Conservation (phyloP, 2,797 vertebrate genomes). For the Enteromius radiatus region DNA sequence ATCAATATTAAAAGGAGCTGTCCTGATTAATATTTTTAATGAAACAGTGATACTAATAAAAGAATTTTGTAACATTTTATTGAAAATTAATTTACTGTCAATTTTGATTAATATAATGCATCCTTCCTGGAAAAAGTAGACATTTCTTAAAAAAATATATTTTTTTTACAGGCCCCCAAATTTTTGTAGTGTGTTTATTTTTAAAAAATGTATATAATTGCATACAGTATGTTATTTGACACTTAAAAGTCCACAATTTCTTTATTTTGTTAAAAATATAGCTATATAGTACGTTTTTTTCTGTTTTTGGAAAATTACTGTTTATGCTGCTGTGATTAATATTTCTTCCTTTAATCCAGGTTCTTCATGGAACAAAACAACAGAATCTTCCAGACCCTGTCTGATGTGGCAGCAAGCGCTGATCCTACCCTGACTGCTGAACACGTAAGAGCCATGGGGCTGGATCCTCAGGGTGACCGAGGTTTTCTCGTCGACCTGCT, state of each 20-base stretch:
- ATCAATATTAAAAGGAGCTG: not conserved
- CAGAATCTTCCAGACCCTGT: slow-evolving; percentile 95
- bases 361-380: slow-evolving; percentile 99
- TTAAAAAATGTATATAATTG: not conserved
- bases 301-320: not conserved
- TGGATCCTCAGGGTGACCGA: slow-evolving; percentile 93
- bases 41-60: not conserved
- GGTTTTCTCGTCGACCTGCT: slow-evolving; percentile 93
- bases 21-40: not conserved
- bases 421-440: slow-evolving; percentile 94
- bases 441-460: slow-evolving; percentile 93
- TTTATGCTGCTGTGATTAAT: not conserved
- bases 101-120: not conserved
- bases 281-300: not conserved
- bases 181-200: not conserved
- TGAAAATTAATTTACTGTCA: not conserved
- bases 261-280: not conserved
- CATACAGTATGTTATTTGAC: not conserved
- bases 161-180: not conserved
- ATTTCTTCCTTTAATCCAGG: slow-evolving; percentile 68
- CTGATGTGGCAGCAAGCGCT: slow-evolving; percentile 89
- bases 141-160: not conserved
- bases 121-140: not conserved
- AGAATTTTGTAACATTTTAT: not conserved
- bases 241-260: not conserved